These are phyloP conservation scores for Elmis aenea DNA, from an alignment of 2,888 invertebrate species.

Conservation along the genomic window DNA sequence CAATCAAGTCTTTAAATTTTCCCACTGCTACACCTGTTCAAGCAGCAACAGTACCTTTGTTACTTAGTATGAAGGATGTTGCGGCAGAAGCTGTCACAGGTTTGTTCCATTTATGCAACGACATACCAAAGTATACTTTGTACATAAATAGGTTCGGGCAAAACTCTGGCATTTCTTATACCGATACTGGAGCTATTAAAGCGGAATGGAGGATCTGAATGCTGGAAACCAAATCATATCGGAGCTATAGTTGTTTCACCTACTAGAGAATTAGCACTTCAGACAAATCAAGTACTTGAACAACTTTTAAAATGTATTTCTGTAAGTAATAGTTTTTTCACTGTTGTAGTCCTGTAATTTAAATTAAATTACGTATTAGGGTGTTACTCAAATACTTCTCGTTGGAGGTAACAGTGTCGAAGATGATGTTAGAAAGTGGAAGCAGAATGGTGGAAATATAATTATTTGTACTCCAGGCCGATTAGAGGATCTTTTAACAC, in stretches of 20 bases:
- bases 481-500: constrained; percentile 76
- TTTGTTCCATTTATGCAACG: constrained; percentile 18
- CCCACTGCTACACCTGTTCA: constrained; percentile 60
- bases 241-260: constrained; percentile 92
- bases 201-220: constrained; percentile 55
- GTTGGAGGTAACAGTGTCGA: constrained; percentile 81
- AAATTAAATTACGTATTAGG: constrained; percentile 27
- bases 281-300: constrained; percentile 68
- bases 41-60: constrained; percentile 83
- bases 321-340: constrained; percentile 38
- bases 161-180: constrained; percentile 92
- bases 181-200: constrained; percentile 84
- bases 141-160: constrained; percentile 98
- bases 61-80: constrained; percentile 90
- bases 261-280: constrained; percentile 89
- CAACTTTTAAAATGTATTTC: constrained; percentile 48
- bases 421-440: constrained; percentile 66
- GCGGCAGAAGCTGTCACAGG: constrained; percentile 94
- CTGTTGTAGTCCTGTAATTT: neutral
- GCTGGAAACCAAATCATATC: constrained; percentile 69
- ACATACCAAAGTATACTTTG: too few species aligned
- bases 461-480: constrained; percentile 94
- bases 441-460: constrained; percentile 71
- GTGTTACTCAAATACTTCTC: constrained; percentile 56
- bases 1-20: constrained; percentile 52